Base-by-base conservation (phyloP, 2,888 invertebrate species). In the Copidosoma aretas region DNA sequence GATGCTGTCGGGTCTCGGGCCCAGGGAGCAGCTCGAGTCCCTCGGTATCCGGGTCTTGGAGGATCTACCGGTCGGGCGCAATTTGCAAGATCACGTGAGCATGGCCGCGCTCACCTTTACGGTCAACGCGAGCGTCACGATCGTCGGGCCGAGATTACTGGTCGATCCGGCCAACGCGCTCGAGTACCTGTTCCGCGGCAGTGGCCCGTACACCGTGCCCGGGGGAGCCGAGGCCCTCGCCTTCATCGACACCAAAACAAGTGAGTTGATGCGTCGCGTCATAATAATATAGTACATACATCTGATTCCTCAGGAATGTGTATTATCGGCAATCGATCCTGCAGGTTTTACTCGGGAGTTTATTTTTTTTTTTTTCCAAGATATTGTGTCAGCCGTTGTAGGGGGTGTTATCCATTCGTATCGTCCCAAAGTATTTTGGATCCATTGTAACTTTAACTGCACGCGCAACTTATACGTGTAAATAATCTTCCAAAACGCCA, bases 1-100 rank as follows among this genome's bases (percentile, higher is more conserved):
- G 57, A 91, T 95, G 93, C 81, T 95, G 17, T 94, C 94, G 0
- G 95, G 95, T 15, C 85, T 95, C 39, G 93, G 93, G 0, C 92
- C 93, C 0, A 83, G 80, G 41, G 84, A 88, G 0, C 89, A 92
- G 77, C 83, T 93, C 8, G 77, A 82, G 22, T 84, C 87, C 43
- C 77, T 89, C 10, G 86, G 86, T 3, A 91, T 94, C 62, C 81
- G 86, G 0, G 86, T 90, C 1, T 78, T 92, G 46, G 86, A 88
- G 72, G 88, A 94, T 79, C 85, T 92, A 1, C 90, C 89, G 1
- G 94, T 94, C 0, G 94, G 94, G 12, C 88, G 89, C 77, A 94
- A 94, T 82, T 86, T 94, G 0, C 93, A 93, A 81, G 94, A 94
- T 81, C 94, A 94, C 78, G 86, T 92, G 19, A 90, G 91, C 0